Percentiles rank a stretch among this genome's conserved stretches.
phyloP scores from a whole-genome alignment of 2,888 invertebrate species.

The Terebella lapidaria region DNA sequence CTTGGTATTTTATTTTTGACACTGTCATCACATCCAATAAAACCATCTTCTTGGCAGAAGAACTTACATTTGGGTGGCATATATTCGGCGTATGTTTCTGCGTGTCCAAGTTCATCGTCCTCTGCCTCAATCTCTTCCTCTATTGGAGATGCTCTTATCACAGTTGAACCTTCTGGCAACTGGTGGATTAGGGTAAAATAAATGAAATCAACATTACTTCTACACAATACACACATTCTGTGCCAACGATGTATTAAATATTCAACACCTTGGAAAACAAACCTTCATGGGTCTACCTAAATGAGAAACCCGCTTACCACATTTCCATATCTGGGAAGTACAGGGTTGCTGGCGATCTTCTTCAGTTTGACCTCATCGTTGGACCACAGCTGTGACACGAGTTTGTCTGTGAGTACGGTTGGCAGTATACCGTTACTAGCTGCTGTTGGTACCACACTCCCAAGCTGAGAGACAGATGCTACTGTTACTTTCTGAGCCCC shows the following conservation, averaged over 20 bases:
- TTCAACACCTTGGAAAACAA: too few relatives aligned
- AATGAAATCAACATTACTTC: too few relatives aligned
- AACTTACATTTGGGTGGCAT: conserved; percentile 86
- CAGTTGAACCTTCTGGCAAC: not conserved
- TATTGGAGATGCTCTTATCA: not conserved
- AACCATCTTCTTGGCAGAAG: not conserved
- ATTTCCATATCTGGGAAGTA: not conserved
- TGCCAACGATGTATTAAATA: too few relatives aligned
- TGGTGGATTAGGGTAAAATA: too few relatives aligned
- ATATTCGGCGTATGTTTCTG: conserved; percentile 97
- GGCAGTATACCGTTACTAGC: not conserved
- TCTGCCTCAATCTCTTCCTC: conserved; percentile 75
- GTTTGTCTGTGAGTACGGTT: conserved; percentile 33
- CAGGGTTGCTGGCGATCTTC: conserved; percentile 10
- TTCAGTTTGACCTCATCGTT: conserved; percentile 38
- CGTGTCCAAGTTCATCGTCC: conserved; percentile 94
- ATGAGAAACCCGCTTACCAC: too few relatives aligned
- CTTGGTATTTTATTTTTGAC: too few relatives aligned
- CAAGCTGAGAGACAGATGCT: not conserved
- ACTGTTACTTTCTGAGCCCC: not conserved
- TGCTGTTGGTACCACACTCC: not conserved
- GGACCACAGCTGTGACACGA: conserved; percentile 40
- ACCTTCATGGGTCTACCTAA: too few relatives aligned
- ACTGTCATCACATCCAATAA: too few relatives aligned
- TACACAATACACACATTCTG: too few relatives aligned